Evolutionary conservation across 1,140 invertebrate species (phyloP), one percentile per base, ranked within the genome.

Genomic region (Anastrepha ludens): DNA sequence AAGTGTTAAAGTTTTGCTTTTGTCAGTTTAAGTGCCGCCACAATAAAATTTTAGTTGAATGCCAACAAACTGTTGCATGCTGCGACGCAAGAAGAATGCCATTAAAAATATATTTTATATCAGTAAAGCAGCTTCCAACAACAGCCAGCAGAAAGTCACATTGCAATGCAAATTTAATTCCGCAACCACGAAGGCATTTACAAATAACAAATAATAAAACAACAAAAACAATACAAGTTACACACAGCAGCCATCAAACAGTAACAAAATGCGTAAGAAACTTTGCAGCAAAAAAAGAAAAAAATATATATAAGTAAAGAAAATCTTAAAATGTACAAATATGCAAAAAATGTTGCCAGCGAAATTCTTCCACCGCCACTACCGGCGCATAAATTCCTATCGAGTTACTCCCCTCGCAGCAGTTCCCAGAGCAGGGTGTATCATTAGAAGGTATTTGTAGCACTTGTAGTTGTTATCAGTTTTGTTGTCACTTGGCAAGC

Each of bases 121-220:
- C 17, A 74, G 41, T 13, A 29, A 47, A 4, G 5, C 60, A 15
- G 60, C 55, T 13, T 5, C 11, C 64, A 39, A 29, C 64, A 67
- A 39, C 20, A 20, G 1, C 0, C 60, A 67, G 29, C 7, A n/a
- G 29, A 81, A 29, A 55, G 15, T 20, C 47, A 47, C 74, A 81
- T 81, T 81, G 74, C n/a, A 81, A 81, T 55, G 74, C 74, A 81
- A 81, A 81, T 81, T 50, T 55, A 81, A 55, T 81, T n/a, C 74
- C 29, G 20, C 74, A 81, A 17, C 74, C n/a, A 47, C n/a, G 2
- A 11, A 55, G 13, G n/a, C 3, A 81, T 81, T 81, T 55, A 29
- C 74, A 55, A 81, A 50, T 81, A 81, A 81, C 44, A 58, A n/a
- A 50, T 20, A 81, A 58, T 55, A 81, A 81, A 47, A n/a, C 74